These are phyloP conservation scores for Alligator mississippiensis DNA, from an alignment of 2,113 vertebrate genomes.

Conservation along the genomic window DNA sequence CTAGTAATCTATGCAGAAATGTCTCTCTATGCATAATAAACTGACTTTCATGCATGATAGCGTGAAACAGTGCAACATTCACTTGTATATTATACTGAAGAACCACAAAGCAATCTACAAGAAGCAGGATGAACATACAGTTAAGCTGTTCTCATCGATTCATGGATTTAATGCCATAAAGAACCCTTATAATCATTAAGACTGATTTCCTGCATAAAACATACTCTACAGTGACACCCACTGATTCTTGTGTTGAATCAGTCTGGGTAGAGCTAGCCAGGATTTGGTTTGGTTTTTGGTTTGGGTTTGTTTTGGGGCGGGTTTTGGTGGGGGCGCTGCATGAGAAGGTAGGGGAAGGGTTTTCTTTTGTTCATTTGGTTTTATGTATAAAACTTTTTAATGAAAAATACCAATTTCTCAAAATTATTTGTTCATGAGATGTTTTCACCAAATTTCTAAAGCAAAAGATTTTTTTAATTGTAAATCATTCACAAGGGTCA, in stretches of 20 bases:
- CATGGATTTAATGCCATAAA: too few species aligned
- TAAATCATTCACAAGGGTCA: too few species aligned
- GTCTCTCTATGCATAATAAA: not conserved
- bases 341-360: too few species aligned
- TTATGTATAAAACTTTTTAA: not conserved
- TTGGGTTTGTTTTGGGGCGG: too few species aligned
- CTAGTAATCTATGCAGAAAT: not conserved
- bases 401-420: not conserved
- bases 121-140: rapidly evolving
- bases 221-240: not conserved
- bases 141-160: rapidly evolving
- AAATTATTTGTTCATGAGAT: not conserved
- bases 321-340: too few species aligned
- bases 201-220: too few species aligned
- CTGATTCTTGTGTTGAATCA: rapidly evolving
- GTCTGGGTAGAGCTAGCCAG: rapidly evolving
- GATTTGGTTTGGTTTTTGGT: not conserved
- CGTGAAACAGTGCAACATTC: rapidly evolving
- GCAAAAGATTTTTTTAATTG: not conserved
- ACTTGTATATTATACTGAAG: not conserved
- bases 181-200: too few species aligned
- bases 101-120: rapidly evolving
- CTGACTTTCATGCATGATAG: rapidly evolving
- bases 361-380: too few species aligned
- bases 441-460: not conserved